These are phyloP conservation scores for Drosophila anceps DNA, from an alignment of 2,888 invertebrate genomes.

Conservation along the genomic window DNA sequence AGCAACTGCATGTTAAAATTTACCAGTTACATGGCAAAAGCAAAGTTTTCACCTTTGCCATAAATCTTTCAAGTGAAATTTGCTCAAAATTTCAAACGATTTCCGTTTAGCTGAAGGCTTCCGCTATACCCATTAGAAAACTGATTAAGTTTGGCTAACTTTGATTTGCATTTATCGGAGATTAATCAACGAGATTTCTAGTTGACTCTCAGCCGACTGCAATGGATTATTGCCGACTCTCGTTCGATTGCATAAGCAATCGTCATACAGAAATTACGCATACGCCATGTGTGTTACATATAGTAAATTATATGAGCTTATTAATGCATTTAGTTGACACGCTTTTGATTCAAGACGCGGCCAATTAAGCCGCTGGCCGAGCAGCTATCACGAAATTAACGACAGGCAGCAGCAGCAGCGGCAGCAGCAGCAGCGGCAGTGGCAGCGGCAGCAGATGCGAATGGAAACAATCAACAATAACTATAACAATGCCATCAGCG, in stretches of 20 bases:
- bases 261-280: constrained; percentile 38
- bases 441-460: constrained; percentile 32
- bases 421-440: too few relatives aligned
- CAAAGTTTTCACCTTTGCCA: neutral
- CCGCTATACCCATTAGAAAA: constrained; percentile 26
- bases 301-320: constrained; percentile 18
- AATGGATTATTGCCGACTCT: neutral
- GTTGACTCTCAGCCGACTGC: neutral
- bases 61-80: constrained; percentile 35
- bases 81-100: constrained; percentile 15
- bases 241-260: constrained; percentile 14
- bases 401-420: constrained; percentile 29
- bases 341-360: constrained; percentile 39
- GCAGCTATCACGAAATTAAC: constrained; percentile 49
- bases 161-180: constrained; percentile 33
- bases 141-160: constrained; percentile 13
- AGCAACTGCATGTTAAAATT: neutral
- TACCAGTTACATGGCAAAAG: neutral
- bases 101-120: constrained; percentile 34
- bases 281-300: constrained; percentile 47
- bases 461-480: constrained; percentile 42
- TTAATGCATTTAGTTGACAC: constrained; percentile 36
- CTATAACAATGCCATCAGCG: constrained; percentile 24
- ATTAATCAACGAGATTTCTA: constrained; percentile 29
- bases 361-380: constrained; percentile 51